A percentile compares a stretch with the other conserved stretches of the same genome.
Evolutionary conservation across 2,113 vertebrate species (phyloP).

Genomic region (Chloropsis cyanopogon): DNA sequence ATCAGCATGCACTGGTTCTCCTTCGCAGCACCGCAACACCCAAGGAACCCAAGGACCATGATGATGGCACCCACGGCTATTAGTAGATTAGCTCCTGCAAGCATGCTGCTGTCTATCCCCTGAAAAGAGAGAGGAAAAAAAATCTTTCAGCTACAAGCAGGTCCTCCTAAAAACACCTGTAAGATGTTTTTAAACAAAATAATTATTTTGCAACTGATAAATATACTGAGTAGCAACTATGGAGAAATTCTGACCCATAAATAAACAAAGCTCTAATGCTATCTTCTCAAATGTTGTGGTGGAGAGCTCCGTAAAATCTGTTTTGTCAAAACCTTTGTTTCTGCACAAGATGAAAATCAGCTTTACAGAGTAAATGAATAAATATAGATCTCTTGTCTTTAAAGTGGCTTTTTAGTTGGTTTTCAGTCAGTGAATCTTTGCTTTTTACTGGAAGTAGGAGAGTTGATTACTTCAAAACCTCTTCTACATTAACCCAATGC

Average conservation of each 20-base stretch:
- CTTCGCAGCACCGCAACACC: constrained; percentile 83
- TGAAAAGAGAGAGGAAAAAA: background rate
- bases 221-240: background rate
- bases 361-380: background rate
- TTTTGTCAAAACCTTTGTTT: background rate
- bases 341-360: background rate
- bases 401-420: background rate
- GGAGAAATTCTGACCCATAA: background rate
- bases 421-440: background rate
- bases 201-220: background rate
- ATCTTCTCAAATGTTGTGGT: background rate
- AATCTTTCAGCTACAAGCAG: background rate
- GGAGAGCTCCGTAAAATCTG: background rate
- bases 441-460: background rate
- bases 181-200: background rate
- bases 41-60: constrained; percentile 88
- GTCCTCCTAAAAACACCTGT: background rate
- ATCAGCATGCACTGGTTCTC: constrained; percentile 87
- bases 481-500: background rate
- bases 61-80: constrained; percentile 77
- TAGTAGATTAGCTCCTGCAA: constrained; percentile 51
- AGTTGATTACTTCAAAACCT: background rate
- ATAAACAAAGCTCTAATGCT: background rate
- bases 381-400: background rate
- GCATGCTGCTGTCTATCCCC: background rate